These are phyloP conservation scores for Mormyrus hasselquistii DNA, from an alignment of 2,797 vertebrate genomes.

Conservation along the genomic window DNA sequence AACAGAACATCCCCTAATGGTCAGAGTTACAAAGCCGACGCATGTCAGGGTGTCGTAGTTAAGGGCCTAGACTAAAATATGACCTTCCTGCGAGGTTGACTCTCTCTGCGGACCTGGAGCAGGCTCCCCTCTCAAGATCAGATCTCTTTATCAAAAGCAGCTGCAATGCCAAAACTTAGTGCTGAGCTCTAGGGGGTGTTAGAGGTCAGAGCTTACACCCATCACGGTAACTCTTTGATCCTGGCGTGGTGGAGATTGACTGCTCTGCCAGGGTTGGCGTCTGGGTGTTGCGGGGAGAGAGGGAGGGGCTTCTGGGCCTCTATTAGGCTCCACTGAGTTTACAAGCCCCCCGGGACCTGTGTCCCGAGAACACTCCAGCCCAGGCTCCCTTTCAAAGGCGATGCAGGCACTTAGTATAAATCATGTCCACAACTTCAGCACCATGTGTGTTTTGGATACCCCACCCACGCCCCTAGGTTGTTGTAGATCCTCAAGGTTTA, in stretches of 20 bases:
- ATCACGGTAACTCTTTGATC: slow-evolving; percentile 88
- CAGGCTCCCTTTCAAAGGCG: slow-evolving; percentile 5
- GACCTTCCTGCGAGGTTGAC: not conserved
- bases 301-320: not conserved
- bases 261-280: slow-evolving; percentile 57
- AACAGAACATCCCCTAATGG: not conserved
- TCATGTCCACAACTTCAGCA: slow-evolving; percentile 10
- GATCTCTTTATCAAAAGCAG: slow-evolving; percentile 86
- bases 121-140: slow-evolving; percentile 53
- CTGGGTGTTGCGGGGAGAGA: not conserved
- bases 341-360: not conserved
- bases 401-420: slow-evolving; percentile 7
- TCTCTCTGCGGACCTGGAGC: slow-evolving; percentile 42
- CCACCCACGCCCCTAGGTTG: not conserved
- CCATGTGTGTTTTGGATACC: not conserved
- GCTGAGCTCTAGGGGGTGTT: slow-evolving; percentile 46
- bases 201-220: slow-evolving; percentile 84
- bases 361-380: slow-evolving; percentile 8
- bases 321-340: slow-evolving; percentile 1
- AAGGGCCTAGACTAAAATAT: not conserved
- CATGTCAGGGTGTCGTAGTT: not conserved
- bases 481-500: not conserved
- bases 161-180: slow-evolving; percentile 69
- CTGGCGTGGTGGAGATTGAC: slow-evolving; percentile 85
- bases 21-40: not conserved